Conservation (phyloP, 2,888 invertebrate genomes). For the Tipula lateralis region DNA sequence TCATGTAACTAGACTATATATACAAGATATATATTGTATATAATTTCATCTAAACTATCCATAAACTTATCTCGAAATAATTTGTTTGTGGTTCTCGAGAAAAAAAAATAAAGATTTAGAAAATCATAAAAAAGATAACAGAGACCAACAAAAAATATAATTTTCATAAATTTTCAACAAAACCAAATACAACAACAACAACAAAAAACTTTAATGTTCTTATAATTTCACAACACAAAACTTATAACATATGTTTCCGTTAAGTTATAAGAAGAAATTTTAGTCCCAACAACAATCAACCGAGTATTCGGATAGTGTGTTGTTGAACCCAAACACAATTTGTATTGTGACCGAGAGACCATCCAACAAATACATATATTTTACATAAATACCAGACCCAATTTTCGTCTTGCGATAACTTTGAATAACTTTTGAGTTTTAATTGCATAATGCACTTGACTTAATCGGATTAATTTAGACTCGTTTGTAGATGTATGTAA, state of each 20-base stretch:
- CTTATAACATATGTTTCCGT: neutral
- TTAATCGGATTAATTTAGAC: neutral
- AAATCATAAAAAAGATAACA: constrained; percentile 5
- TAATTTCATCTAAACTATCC: neutral
- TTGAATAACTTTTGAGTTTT: neutral
- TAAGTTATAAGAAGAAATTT: neutral
- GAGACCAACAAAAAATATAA: neutral
- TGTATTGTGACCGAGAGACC: neutral
- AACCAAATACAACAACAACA: neutral
- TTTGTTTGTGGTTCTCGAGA: constrained; percentile 7
- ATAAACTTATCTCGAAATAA: neutral
- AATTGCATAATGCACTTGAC: constrained; percentile 12
- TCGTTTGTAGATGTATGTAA: too few relatives aligned
- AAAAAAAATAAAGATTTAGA: neutral
- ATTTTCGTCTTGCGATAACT: neutral
- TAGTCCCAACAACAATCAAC: neutral
- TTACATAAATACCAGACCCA: neutral
- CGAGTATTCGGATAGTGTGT: neutral
- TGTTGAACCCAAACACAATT: neutral
- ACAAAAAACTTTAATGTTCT: neutral
- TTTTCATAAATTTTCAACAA: constrained; percentile 9
- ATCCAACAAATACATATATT: too few relatives aligned
- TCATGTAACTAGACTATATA: neutral
- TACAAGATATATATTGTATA: neutral
- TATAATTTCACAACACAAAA: constrained; percentile 14